Evolutionary conservation across 2,888 invertebrate species (phyloP).

Genomic region (Drosophila affinis): DNA sequence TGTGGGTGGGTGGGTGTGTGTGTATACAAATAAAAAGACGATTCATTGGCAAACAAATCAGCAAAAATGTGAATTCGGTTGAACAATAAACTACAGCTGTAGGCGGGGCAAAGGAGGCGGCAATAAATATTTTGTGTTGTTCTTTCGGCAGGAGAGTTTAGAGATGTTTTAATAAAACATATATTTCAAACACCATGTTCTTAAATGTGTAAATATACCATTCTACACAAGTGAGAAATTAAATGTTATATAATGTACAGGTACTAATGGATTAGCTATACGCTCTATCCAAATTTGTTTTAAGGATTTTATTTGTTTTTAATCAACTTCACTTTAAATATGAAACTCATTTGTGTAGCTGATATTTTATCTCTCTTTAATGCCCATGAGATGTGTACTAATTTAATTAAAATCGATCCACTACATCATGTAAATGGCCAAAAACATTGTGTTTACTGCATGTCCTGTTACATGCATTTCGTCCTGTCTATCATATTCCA

Average conservation of each 20-base stretch:
- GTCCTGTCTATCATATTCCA: neutral
- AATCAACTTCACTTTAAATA: neutral
- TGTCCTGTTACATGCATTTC: neutral
- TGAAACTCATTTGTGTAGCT: neutral
- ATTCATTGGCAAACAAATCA: conserved; percentile 76
- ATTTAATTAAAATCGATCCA: conserved; percentile 24
- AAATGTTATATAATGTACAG: no score
- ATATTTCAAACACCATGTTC: neutral
- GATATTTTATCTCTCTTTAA: neutral
- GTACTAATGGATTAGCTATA: neutral
- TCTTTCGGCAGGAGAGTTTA: neutral
- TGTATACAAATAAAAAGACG: conserved; percentile 62
- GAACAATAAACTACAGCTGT: conserved; percentile 50
- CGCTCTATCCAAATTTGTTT: neutral
- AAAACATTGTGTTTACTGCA: neutral
- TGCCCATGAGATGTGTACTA: conserved; percentile 18
- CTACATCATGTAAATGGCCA: neutral
- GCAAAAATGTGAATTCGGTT: conserved; percentile 48
- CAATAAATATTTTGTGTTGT: conserved; percentile 31
- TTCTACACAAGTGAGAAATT: neutral
- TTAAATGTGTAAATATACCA: neutral
- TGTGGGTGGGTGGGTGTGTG: conserved; percentile 19
- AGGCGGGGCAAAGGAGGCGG: conserved; percentile 19
- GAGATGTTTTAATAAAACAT: neutral
- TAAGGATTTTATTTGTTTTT: no score